A percentile compares a stretch with the other conserved stretches of the same genome.
phyloP scores from a whole-genome alignment of 2,797 vertebrate species.

The Phyllotis vaccarum region DNA sequence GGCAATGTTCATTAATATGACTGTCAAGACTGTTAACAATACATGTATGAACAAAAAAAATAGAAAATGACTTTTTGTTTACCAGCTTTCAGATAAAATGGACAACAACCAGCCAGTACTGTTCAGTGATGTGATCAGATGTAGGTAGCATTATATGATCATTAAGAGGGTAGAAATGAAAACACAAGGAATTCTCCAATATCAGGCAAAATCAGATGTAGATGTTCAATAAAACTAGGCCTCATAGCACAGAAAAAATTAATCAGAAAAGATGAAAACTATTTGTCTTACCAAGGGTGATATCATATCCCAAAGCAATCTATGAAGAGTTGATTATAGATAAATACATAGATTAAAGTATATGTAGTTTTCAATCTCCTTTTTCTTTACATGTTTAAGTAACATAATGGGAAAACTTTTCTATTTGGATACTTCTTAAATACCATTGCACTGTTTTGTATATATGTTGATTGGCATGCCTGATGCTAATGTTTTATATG shows the following conservation, averaged over 20 bases:
- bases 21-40: constrained; percentile 15
- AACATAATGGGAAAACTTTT: neutral
- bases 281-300: neutral
- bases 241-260: neutral
- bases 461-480: neutral
- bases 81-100: constrained; percentile 1
- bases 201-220: neutral
- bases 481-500: neutral
- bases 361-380: neutral
- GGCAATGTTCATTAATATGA: neutral
- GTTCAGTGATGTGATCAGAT: neutral
- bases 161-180: neutral
- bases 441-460: neutral
- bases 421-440: neutral
- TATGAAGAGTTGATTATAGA: neutral
- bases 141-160: neutral
- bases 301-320: neutral
- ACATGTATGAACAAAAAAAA: neutral
- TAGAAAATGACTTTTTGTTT: neutral
- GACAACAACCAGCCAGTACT: neutral
- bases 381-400: neutral
- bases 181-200: neutral
- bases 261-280: neutral
- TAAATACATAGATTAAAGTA: constrained; percentile 12
- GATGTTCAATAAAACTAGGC: neutral